Base-by-base conservation (phyloP, 2,797 vertebrate genomes). In the Parambassis ranga region DNA sequence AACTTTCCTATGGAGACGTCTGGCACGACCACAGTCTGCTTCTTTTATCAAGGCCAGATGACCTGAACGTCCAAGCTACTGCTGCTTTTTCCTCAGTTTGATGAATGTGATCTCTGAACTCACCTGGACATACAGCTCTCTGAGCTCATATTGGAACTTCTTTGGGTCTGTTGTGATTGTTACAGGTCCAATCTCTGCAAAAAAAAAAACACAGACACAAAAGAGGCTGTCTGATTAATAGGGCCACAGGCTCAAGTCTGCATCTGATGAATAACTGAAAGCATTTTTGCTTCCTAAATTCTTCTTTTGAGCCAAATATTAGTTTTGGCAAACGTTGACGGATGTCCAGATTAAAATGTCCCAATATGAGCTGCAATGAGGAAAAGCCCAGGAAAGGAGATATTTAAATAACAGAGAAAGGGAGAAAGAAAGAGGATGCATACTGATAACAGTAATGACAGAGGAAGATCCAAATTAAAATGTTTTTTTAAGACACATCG, bases 131-230 rank as follows among this genome's bases (percentile, higher is more conserved):
- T 99, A 99, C 11, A 99, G 92, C 78, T 99, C 98, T 79, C 95
- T 92, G 79, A 99, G 92, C 87, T 99, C 97, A 90, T 94, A 94
- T 0, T 99, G 97, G 90, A 99, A 99, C 92, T 95, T 98, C 91
- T 96, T 96, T 10, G 97, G 96, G 89, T 99, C 97, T 50, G 97
- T 98, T 60, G 97, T 99, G 87, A 99, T 95, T n/a, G 97, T 98
- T 81, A 99, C 94, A 0, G 97, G 98, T 37, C 98, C 97, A 68
- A 99, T 98, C 89, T 99, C 97, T 99, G 92, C 35, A 80, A 91
- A 64, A 30, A 63, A 73, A 77, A 13, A 79, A n/a, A n/a, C n/a
- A n/a, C n/a, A n/a, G n/a, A 64, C 13, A 87, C 32, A 77, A 75
- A 77, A 74, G 6, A 62, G 13, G 5, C 14, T 38, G 23, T 39